phyloP scores from a whole-genome alignment of 2,888 invertebrate genomes.

The Formica aserva region DNA sequence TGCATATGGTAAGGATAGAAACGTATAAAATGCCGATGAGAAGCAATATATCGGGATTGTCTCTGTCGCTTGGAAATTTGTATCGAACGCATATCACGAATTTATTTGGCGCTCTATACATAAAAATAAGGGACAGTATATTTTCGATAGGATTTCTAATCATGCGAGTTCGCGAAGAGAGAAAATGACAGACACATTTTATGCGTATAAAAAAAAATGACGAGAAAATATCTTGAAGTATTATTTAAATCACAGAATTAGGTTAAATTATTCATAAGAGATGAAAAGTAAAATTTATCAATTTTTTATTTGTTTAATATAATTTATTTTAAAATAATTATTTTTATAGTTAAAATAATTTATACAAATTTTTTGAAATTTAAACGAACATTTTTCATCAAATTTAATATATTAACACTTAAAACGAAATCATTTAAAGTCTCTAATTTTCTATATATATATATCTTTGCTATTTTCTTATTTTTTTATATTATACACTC shows the following conservation, averaged over 20 bases:
- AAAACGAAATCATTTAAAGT: background rate
- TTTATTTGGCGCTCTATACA: background rate
- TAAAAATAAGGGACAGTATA: background rate
- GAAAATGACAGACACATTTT: background rate
- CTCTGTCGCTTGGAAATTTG: background rate
- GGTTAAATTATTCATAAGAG: background rate
- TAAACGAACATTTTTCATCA: background rate
- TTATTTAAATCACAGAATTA: background rate
- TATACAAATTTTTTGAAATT: background rate
- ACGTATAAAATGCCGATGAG: background rate
- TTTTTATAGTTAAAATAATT: background rate
- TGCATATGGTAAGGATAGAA: slow-evolving; percentile 78
- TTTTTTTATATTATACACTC: too few species aligned
- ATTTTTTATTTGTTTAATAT: background rate
- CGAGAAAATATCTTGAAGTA: background rate
- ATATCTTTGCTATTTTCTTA: background rate
- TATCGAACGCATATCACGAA: background rate
- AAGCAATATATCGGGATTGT: background rate
- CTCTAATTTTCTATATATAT: background rate
- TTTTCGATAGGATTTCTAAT: background rate
- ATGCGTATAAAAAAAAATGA: background rate
- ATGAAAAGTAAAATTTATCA: background rate
- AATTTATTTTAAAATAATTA: background rate
- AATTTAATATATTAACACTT: background rate
- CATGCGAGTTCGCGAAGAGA: background rate